phyloP scores from a whole-genome alignment of 2,888 invertebrate genomes.

The Mythimna lalbum region DNA sequence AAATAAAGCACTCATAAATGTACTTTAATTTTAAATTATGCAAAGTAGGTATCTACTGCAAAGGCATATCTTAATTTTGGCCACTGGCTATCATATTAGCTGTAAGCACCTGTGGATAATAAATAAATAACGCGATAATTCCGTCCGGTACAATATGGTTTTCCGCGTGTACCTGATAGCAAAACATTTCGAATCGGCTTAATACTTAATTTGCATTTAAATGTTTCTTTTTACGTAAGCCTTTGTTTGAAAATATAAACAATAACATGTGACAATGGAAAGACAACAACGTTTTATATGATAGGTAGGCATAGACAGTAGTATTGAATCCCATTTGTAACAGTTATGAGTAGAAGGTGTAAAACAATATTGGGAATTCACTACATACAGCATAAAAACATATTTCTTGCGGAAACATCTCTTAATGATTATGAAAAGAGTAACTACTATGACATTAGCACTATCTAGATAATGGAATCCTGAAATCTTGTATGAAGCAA shows the following conservation, averaged over 20 bases:
- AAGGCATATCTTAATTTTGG: not conserved
- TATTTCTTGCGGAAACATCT: not conserved
- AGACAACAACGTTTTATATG: not conserved
- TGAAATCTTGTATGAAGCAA: too few relatives aligned
- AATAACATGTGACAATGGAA: constrained; percentile 28
- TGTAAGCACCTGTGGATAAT: not conserved
- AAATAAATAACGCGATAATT: constrained; percentile 15
- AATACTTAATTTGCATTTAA: not conserved
- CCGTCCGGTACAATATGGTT: not conserved
- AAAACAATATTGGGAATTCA: not conserved
- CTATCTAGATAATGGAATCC: not conserved
- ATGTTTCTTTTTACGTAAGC: not conserved
- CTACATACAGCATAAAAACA: not conserved
- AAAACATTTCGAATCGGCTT: not conserved
- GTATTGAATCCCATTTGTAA: not conserved
- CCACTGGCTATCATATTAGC: not conserved
- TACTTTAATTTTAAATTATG: not conserved
- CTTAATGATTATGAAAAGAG: not conserved
- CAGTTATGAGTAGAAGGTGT: not conserved
- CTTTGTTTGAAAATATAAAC: constrained; percentile 34
- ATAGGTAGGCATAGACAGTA: not conserved
- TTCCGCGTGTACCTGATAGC: not conserved
- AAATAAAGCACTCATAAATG: not conserved
- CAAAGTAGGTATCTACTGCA: too few relatives aligned
- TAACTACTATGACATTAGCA: not conserved